Evolutionary conservation across 2,113 vertebrate genomes (phyloP), one percentile per base, ranked within the genome.

Genomic region (Proterorhinus semilunaris): DNA sequence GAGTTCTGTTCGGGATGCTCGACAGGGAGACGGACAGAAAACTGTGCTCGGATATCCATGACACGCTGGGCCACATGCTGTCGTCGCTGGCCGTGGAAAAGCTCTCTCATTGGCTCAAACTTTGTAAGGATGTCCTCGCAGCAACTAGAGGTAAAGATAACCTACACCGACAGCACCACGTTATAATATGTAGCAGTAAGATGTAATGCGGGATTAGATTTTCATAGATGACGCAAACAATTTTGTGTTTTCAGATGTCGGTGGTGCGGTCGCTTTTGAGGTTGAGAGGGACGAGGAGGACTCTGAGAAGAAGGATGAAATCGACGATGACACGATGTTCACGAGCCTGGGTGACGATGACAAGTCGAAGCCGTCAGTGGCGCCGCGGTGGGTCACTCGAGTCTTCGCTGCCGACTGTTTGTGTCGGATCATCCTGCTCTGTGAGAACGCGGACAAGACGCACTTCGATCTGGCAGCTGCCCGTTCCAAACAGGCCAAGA

Each of bases 281-380:
- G 89, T 94, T 81, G 94, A 94, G 54, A 97, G 96, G 74, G 98
- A 99, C 68, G 98, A 98, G 76, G 96, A 98, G 53, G 93, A 93
- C 86, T 91, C 91, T 0, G 97, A 99, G 86, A 99, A 99, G 89
- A 98, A 98, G 76, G 97, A 98, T 42, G 98, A 98, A 90, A 98
- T 97, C 93, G 98, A 99, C 8, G 98, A 99, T 4, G 98, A 99
- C 78, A 95, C 91, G 52, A 99, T 99, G 98, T 99, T 99, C 85
- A 98, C 96, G 3, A 93, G 94, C 2, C 87, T 98, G 70, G 97
- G 96, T 0, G 96, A 99, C 64, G 98, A 99, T 8, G 95, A 98
- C 71, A 97, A 97, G 83, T 92, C 94, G 8, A 98, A 98, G 83
- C 96, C 95, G 8, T 97, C 95, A 0, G 97, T 99, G 58, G 96